Conservation (phyloP, 53 echinoderm and acorn worm species). For the Paracentrotus lividus region DNA sequence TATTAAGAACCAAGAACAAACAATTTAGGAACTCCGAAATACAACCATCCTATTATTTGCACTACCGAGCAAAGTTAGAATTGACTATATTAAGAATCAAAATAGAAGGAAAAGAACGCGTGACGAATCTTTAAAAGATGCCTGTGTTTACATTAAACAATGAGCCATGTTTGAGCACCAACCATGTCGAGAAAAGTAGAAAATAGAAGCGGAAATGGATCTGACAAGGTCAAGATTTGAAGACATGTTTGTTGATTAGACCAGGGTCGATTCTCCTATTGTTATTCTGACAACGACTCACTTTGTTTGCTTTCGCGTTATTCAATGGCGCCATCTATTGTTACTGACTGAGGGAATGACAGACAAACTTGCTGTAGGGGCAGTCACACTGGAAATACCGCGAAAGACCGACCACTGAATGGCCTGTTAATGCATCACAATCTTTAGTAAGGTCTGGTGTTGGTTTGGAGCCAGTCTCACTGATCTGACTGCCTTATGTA, state of each 20-base stretch:
- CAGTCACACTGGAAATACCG: too few relatives aligned
- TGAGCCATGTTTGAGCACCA: slow-evolving; percentile 21
- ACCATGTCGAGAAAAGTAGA: slow-evolving; percentile 24
- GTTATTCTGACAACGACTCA: slow-evolving; percentile 10
- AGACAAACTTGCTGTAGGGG: background rate
- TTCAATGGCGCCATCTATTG: slow-evolving; percentile 60
- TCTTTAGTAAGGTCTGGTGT: too few relatives aligned
- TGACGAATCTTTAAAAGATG: background rate
- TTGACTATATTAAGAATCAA: slow-evolving; percentile 50
- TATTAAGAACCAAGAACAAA: background rate
- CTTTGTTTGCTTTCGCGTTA: slow-evolving; percentile 23
- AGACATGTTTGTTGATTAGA: slow-evolving; percentile 23
- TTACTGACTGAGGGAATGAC: background rate
- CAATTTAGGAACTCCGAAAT: slow-evolving; percentile 19
- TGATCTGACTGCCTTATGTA: too few relatives aligned
- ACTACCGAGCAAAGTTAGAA: background rate
- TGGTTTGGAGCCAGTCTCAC: too few relatives aligned
- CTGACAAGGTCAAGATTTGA: slow-evolving; percentile 64
- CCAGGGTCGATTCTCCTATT: background rate
- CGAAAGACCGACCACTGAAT: too few relatives aligned
- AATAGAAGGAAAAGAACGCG: background rate
- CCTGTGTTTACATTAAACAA: slow-evolving; percentile 33
- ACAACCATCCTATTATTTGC: slow-evolving; percentile 1
- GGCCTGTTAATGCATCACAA: too few relatives aligned
- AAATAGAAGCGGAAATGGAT: slow-evolving; percentile 58